phyloP scores from a whole-genome alignment of 2,888 invertebrate genomes.

The Pyralis farinalis region DNA sequence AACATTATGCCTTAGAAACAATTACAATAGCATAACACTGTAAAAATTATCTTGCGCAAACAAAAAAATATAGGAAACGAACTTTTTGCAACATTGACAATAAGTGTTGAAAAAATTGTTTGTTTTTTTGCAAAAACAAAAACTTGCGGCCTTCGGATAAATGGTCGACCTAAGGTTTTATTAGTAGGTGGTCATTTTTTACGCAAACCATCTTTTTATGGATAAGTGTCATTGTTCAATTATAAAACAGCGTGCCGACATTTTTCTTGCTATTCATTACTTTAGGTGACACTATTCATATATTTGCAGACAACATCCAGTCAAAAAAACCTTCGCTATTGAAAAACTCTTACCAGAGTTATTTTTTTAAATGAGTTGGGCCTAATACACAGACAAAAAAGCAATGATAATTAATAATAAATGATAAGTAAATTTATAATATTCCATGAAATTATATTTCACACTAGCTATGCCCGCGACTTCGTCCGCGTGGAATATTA shows the following conservation, averaged over 20 bases:
- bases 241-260: slow-evolving; percentile 37
- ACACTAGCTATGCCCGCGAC: too few relatives aligned
- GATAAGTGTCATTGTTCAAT: slow-evolving; percentile 31
- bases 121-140: slow-evolving; percentile 48
- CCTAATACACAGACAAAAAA: too few relatives aligned
- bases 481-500: too few relatives aligned
- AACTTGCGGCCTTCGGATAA: slow-evolving; percentile 33
- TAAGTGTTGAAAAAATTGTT: slow-evolving; percentile 46
- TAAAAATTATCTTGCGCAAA: slow-evolving; percentile 52
- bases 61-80: slow-evolving; percentile 45
- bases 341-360: too few relatives aligned
- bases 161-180: slow-evolving; percentile 21
- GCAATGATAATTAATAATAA: too few relatives aligned
- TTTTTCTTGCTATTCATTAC: slow-evolving; percentile 12
- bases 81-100: slow-evolving; percentile 54
- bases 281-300: slow-evolving; percentile 17
- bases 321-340: too few relatives aligned
- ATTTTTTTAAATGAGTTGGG: too few relatives aligned
- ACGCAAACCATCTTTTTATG: slow-evolving; percentile 26
- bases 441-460: too few relatives aligned
- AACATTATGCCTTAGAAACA: slow-evolving; percentile 22
- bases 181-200: slow-evolving; percentile 45
- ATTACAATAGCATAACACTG: slow-evolving; percentile 26
- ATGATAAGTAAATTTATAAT: too few relatives aligned
- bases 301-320: neutral